A percentile compares a stretch with the other conserved stretches of the same genome.
phyloP scores from a whole-genome alignment of 2,888 invertebrate species.

The Agrotis exclamationis region DNA sequence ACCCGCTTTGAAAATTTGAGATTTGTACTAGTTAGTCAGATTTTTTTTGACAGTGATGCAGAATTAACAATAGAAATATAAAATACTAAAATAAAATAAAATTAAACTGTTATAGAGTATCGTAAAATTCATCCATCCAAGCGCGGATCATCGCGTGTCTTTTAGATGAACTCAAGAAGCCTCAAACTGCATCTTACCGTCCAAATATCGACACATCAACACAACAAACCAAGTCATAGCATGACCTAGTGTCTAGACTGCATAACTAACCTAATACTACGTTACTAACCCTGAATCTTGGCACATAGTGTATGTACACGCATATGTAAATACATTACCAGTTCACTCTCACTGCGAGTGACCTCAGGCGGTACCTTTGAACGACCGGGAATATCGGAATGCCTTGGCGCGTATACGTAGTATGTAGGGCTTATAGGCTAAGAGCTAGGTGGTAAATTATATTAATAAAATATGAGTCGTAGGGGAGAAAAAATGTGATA shows the following conservation, averaged over 20 bases:
- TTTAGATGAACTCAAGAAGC: too few relatives aligned
- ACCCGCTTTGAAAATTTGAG: too few relatives aligned
- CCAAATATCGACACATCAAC: neutral
- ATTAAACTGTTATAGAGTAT: too few relatives aligned
- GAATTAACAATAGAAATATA: too few relatives aligned
- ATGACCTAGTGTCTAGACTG: conserved; percentile 34
- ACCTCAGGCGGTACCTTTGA: conserved; percentile 63
- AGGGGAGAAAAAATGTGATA: too few relatives aligned
- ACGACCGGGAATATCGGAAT: conserved; percentile 32
- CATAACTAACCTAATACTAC: conserved; percentile 10
- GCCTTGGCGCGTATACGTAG: conserved; percentile 19
- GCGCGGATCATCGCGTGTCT: too few relatives aligned
- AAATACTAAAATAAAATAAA: too few relatives aligned
- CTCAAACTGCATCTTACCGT: neutral
- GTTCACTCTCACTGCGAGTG: conserved; percentile 67
- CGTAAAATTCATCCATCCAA: too few relatives aligned
- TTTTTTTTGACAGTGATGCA: too few relatives aligned
- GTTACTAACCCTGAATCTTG: conserved; percentile 51
- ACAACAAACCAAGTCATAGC: conserved; percentile 2
- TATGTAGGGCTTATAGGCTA: conserved; percentile 9
- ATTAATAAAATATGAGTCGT: too few relatives aligned
- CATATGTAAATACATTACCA: conserved; percentile 59
- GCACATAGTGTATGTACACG: conserved; percentile 23
- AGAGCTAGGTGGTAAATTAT: conserved; percentile 33
- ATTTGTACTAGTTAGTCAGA: too few relatives aligned